These are phyloP conservation scores for Rhegmatorhina hoffmannsi DNA, from an alignment of 2,113 vertebrate genomes.

Conservation along the genomic window DNA sequence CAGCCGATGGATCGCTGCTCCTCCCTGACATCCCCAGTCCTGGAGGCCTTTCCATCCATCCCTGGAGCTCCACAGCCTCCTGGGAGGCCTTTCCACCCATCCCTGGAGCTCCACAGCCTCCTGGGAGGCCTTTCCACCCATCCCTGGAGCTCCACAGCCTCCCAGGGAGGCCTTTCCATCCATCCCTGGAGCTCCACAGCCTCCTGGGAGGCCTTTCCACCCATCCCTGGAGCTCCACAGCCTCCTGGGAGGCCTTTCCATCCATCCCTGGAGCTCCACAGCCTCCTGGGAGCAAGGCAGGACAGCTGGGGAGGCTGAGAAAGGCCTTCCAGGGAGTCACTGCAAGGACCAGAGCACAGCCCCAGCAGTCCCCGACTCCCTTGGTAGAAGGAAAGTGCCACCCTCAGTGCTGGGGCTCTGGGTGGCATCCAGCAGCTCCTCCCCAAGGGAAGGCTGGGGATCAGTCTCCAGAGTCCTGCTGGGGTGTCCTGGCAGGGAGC, in stretches of 20 bases:
- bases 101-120: too few relatives aligned
- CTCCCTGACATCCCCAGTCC: background rate
- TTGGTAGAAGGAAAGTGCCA: background rate
- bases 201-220: too few relatives aligned
- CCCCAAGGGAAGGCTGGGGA: background rate
- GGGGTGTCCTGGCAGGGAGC: background rate
- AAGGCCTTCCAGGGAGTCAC: background rate
- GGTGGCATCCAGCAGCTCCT: background rate
- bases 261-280: rapidly evolving
- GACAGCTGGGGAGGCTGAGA: background rate
- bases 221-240: too few relatives aligned
- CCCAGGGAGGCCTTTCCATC: background rate
- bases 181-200: too few relatives aligned
- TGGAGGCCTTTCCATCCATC: background rate
- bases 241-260: background rate
- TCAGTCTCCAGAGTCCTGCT: background rate
- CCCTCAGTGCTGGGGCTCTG: background rate
- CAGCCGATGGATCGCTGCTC: background rate
- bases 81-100: background rate
- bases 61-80: background rate
- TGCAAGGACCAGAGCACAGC: background rate
- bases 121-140: rapidly evolving
- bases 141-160: background rate
- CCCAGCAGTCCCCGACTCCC: background rate
- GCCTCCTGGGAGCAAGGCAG: background rate